Evolutionary conservation across 2,888 invertebrate species (phyloP), one percentile per base, ranked within the genome.

Genomic region (Trichacis sp.): DNA sequence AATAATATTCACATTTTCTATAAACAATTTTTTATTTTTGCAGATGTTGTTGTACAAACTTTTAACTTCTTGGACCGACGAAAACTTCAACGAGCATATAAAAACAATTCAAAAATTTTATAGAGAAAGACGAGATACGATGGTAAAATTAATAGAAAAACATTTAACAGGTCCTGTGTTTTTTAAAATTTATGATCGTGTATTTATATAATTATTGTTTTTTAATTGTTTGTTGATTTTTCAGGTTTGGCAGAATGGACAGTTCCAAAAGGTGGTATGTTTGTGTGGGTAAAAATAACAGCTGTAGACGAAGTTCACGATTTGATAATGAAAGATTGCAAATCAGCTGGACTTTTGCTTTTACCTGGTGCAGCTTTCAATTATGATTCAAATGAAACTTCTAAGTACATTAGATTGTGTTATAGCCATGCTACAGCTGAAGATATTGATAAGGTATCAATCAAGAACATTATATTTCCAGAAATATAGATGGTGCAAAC

Each of bases 341-440:
- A 90, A 40, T 85, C 88, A 50, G 88, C 90, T 48, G 88, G 91
- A 4, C 86, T 93, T 15, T 88, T 90, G 75, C 82, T 93, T 68
- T 86, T 91, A 0, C 93, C 94, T 0, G 94, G 93, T 0, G 90
- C 90, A 64, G 90, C 90, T 0, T 93, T 93, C 78, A 87, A 88
- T 76, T 86, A 87, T 33, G 88, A 92, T 77, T 82, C 84, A 0
- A 83, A 82, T 49, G 84, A 86, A 60, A 88, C 90, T 6, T 89
- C 89, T 72, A 88, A 87, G 19, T 89, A 90, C 74, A 79, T 94
- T 6, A 84, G 94, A 46, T 86, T 92, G 8, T 89, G 92, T 0
- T 94, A 90, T 81, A 93, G 93, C 8, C 24, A 89, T 67, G 88
- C 91, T 1, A 81, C 87, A 0, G 81, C 87, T 0, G 87, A 89